Base-by-base conservation (phyloP, 2,888 invertebrate species). In the Conomelus anceps region DNA sequence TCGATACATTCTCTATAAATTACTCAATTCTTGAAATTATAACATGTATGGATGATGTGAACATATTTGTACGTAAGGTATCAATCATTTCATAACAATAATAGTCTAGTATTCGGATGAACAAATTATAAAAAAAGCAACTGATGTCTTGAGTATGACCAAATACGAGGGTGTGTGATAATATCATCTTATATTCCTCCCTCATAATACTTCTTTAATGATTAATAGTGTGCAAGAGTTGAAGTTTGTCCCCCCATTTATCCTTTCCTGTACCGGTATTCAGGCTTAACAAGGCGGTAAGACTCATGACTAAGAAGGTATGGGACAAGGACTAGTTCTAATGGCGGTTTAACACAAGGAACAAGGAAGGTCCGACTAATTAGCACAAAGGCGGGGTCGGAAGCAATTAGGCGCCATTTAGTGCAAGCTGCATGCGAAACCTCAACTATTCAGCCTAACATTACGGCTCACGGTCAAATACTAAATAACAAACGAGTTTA, bases 371-470 rank as follows among this genome's bases (percentile, higher is more conserved):
- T 24, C 86, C 29, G 24, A 23, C 23, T 86, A 86, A 86, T 86
- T 86, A 86, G 29, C 26, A 86, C 86, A 86, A 86, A 86, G 86
- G 29, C 26, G 29, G 22, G 86, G 23, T 26, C 22, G 22, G 29
- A n/a, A 26, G 86, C 86, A 86, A 86, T 86, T 86, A 86, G 86
- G 22, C 26, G 24, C 23, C 86, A 86, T 86, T 63, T 86, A 86
- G 86, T 86, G 86, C 29, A 86, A 23, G 86, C 29, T 26, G 26
- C 86, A 86, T 29, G 29, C 86, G 86, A 23, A 86, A 86, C 22
- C 86, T 24, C 24, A 86, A 86, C 86, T 23, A 29, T 86, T 26
- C 85, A 26, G 86, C 63, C n/a, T 13, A 63, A 63, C 63, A 63
- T 63, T n/a, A 63, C 63, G 20, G 63, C 63, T 7, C 63, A 20